These are phyloP conservation scores for Drosophila aff. DNA, from an alignment of 1,140 invertebrate genomes.

Conservation along the genomic window DNA sequence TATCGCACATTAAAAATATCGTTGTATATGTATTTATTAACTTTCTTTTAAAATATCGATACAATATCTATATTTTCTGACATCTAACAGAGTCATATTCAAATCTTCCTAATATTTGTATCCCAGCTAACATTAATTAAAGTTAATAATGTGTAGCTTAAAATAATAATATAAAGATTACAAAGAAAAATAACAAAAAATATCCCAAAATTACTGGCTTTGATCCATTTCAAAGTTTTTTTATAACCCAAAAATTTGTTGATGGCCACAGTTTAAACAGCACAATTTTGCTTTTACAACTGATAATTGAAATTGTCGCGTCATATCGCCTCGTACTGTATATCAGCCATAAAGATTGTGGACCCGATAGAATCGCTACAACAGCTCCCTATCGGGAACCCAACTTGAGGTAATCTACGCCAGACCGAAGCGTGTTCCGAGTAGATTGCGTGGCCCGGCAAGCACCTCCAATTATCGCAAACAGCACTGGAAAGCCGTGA, in stretches of 20 bases:
- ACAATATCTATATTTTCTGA: too few species aligned
- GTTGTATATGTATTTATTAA: too few species aligned
- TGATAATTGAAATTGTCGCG: conserved; percentile 25
- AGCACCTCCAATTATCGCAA: conserved; percentile 40
- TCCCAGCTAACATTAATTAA: too few species aligned
- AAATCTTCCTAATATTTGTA: too few species aligned
- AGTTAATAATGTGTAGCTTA: too few species aligned
- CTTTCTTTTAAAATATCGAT: too few species aligned
- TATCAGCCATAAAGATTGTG: conserved; percentile 28
- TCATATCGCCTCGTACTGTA: conserved; percentile 16
- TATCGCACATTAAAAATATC: too few species aligned
- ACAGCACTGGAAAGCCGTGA: conserved; percentile 50
- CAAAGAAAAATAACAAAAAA: not conserved
- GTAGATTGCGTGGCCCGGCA: conserved; percentile 22
- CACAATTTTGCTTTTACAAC: conserved; percentile 18
- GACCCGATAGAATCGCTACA: conserved; percentile 17
- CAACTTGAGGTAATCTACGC: conserved; percentile 24
- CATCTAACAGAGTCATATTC: too few species aligned
- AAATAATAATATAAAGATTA: too few species aligned
- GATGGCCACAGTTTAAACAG: conserved; percentile 6
- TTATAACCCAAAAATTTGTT: conserved; percentile 1
- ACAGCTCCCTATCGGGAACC: conserved; percentile 20
- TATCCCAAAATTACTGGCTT: not conserved
- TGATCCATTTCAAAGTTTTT: not conserved
- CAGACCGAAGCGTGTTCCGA: conserved; percentile 4